These are phyloP conservation scores for Acleris cristana DNA, from an alignment of 2,888 invertebrate species.

Conservation along the genomic window DNA sequence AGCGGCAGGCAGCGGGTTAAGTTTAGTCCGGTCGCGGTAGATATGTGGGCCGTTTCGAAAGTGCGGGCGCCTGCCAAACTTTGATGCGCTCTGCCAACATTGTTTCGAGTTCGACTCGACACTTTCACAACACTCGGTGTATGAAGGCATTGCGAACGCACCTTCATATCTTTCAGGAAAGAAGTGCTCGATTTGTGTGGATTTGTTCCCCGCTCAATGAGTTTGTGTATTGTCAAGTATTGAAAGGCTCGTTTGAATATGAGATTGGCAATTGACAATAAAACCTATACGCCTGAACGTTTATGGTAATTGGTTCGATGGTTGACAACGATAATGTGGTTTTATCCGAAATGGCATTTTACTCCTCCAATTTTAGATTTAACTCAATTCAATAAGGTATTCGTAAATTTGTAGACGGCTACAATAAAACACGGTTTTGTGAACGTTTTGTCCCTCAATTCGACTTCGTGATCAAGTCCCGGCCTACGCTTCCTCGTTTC, in stretches of 20 bases:
- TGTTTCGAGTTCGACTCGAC: constrained; percentile 50
- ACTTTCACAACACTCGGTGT: constrained; percentile 39
- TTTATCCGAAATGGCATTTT: background rate
- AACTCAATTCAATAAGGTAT: background rate
- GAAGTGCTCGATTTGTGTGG: constrained; percentile 14
- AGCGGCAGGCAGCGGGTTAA: constrained; percentile 50
- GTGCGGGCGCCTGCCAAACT: constrained; percentile 70
- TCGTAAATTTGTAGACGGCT: background rate
- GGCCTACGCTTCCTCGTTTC: constrained; percentile 21
- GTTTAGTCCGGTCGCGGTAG: constrained; percentile 48
- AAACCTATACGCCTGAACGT: constrained; percentile 17
- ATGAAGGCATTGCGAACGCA: constrained; percentile 13
- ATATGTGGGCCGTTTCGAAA: constrained; percentile 67
- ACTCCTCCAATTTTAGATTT: background rate
- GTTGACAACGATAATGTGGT: constrained; percentile 3
- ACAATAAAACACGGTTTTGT: background rate
- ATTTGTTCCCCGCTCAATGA: constrained; percentile 23
- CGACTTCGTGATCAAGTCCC: constrained; percentile 21
- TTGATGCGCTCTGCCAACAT: constrained; percentile 66
- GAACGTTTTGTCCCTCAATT: constrained; percentile 8
- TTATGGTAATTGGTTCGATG: constrained; percentile 22
- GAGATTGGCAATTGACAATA: constrained; percentile 16
- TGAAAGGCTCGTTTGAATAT: constrained; percentile 22
- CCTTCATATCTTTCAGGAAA: constrained; percentile 25
- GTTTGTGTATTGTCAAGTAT: constrained; percentile 23